Conservation (phyloP, 2,888 invertebrate species). For the Morinoia aosen region DNA sequence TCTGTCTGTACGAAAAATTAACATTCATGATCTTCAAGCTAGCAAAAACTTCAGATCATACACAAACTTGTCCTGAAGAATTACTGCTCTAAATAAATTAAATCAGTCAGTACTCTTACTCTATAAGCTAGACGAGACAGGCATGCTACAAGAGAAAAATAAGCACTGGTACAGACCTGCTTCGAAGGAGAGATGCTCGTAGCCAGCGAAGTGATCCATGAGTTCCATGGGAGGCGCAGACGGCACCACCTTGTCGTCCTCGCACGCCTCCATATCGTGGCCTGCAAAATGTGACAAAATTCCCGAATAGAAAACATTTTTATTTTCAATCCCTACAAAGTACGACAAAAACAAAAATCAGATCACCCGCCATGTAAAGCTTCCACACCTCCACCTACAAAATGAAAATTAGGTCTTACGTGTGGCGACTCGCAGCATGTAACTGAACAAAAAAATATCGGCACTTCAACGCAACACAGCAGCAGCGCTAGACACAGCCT, state of each 20-base stretch:
- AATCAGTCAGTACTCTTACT: neutral
- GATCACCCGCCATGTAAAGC: neutral
- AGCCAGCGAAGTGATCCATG: constrained; percentile 73
- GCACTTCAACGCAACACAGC: too few species aligned
- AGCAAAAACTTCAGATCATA: neutral
- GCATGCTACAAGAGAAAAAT: neutral
- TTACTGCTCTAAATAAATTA: neutral
- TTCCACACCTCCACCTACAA: neutral
- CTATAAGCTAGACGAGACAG: neutral
- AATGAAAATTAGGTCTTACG: neutral
- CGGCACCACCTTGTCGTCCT: constrained; percentile 65
- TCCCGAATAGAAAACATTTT: neutral
- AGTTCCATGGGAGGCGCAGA: constrained; percentile 72
- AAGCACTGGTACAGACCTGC: constrained; percentile 70
- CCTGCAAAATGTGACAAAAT: constrained; percentile 48
- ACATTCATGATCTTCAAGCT: too few species aligned
- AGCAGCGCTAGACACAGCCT: too few species aligned
- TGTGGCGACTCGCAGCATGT: neutral
- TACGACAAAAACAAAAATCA: neutral
- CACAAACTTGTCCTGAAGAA: neutral
- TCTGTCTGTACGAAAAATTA: neutral
- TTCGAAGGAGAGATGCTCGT: constrained; percentile 73
- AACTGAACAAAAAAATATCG: neutral
- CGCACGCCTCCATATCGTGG: constrained; percentile 64
- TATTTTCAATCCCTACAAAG: neutral